phyloP scores from a whole-genome alignment of 2,888 invertebrate genomes.

The Atherix ibis region DNA sequence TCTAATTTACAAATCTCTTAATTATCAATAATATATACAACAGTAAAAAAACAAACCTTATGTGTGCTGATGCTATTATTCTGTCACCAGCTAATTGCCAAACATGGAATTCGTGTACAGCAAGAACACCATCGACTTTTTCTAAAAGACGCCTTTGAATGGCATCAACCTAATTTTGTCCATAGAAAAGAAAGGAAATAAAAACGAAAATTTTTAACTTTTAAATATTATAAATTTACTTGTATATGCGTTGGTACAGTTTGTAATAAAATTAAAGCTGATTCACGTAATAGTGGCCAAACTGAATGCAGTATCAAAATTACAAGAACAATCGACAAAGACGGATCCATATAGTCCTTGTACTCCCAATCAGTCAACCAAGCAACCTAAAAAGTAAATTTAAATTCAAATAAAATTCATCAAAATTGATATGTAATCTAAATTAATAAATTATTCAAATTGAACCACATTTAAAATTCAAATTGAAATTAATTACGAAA shows the following conservation, averaged over 20 bases:
- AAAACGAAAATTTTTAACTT: background rate
- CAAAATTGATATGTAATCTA: too few relatives aligned
- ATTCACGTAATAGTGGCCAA: constrained; percentile 85
- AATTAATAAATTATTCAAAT: too few relatives aligned
- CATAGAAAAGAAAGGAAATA: constrained; percentile 11
- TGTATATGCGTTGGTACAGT: constrained; percentile 98
- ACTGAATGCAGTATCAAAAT: constrained; percentile 73
- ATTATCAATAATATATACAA: background rate
- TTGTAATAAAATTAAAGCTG: constrained; percentile 86
- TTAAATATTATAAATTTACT: constrained; percentile 24
- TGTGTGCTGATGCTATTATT: constrained; percentile 94
- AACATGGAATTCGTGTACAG: constrained; percentile 95
- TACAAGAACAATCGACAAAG: constrained; percentile 78
- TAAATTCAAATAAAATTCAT: too few relatives aligned
- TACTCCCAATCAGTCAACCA: constrained; percentile 71
- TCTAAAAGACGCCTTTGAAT: constrained; percentile 74
- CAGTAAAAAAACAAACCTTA: constrained; percentile 41
- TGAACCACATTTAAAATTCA: too few relatives aligned
- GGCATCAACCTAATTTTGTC: constrained; percentile 82
- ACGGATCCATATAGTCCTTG: constrained; percentile 84
- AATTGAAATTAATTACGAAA: too few relatives aligned
- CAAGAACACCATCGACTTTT: constrained; percentile 85
- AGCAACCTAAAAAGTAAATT: constrained; percentile 35
- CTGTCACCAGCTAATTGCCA: constrained; percentile 96
- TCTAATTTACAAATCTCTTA: background rate